Base-by-base conservation (phyloP, 2,797 vertebrate genomes). In the Schizothorax lantsangensis region DNA sequence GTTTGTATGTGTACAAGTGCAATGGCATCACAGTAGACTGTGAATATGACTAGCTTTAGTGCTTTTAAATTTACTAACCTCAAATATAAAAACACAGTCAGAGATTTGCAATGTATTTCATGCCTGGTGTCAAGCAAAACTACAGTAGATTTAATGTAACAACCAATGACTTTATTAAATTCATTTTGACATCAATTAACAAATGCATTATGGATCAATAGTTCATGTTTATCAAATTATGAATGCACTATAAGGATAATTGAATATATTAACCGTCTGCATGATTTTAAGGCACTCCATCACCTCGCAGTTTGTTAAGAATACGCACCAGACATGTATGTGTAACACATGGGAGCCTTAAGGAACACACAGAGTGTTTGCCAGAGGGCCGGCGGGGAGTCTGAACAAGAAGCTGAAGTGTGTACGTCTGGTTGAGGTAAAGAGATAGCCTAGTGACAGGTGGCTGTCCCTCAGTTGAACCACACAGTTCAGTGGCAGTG, bases 391-490 rank as follows among this genome's bases (percentile, higher is more conserved):
- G 17, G 75, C 45, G 8, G 57, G 64, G 45, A 57, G 84, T 71
- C 84, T 45, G 82, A 79, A 36, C 81, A 52, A 66, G 75, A 75
- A 77, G 75, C 75, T 59, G 77, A 54, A 33, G 79, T 52, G 30
- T 73, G 36, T 74, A 12, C 6, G 79, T 11, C 57, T 83, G 71
- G 59, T 77, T 62, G 71, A 88, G 77, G 86, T 88, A 91, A 91
- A 87, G 81, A 84, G 84, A 90, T 89, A 88, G 47, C 71, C 72
- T 85, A 78, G 87, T 88, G 90, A 91, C 90, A 90, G 88, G 88
- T 89, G 89, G 84, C 85, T 91, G 88, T 10, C 71, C 88, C 85
- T 88, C 86, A 15, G 57, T 43, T 87, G 84, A 89, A 90, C 90
- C 66, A 59, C 74, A 87, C 45, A 83, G 74, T 86, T 90, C 88